Evolutionary conservation across 2,797 vertebrate genomes (phyloP), one percentile per base, ranked within the genome.

Genomic region (Gallirallus australis): DNA sequence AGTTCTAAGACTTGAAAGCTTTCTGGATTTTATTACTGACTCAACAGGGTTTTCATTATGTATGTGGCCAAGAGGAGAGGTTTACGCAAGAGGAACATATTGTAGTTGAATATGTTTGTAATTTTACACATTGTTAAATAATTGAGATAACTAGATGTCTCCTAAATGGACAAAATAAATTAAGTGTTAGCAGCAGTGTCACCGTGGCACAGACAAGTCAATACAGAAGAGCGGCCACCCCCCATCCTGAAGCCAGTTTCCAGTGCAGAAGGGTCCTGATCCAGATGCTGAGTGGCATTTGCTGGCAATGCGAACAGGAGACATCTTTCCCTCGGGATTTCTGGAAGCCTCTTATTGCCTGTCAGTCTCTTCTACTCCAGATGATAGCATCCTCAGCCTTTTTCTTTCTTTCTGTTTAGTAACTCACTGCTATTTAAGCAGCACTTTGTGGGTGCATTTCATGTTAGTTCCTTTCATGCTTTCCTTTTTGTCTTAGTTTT

Each of bases 31-130:
- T 98, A 98, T 97, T 97, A 98, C 98, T 97, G 97, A 98, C 97
- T 98, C 97, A 98, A 98, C 98, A 98, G 96, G 97, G 97, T 97
- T 98, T 98, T 98, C 98, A 98, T 98, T 98, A 98, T 98, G 96
- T 82, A 98, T 97, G 97, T 96, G 97, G 98, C 98, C 94, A 98
- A 97, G 91, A 95, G 61, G 95, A 97, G 97, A 96, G 90, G 86
- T 98, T 98, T 98, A 97, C 57, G 95, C 97, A 98, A 98, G 97
- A 97, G 94, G 95, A 97, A 98, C 96, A 96, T 96, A 97, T 96
- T 98, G 97, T 97, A 97, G 94, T 97, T 93, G 54, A 97, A 95
- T 97, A 84, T 97, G 97, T 97, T 98, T 98, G 96, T 96, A 90
- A 98, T 98, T 98, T 97, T 97, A 94, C 85, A 97, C 96, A 92